These are phyloP conservation scores for Trachymyrmex cornetzi DNA, from an alignment of 1,140 invertebrate species.

Conservation along the genomic window DNA sequence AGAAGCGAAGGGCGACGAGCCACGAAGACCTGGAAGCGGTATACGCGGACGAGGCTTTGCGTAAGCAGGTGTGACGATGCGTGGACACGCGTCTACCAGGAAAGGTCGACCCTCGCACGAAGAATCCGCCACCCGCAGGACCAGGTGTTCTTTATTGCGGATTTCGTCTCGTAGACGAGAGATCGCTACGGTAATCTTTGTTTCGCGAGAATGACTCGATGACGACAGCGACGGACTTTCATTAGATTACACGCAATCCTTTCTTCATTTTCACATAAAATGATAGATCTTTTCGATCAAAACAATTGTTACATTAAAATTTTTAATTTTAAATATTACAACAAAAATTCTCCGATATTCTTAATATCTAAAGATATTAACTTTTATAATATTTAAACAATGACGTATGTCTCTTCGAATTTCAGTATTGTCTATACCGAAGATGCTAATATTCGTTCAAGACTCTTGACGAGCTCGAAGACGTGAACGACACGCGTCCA, in stretches of 20 bases:
- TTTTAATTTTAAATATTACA: background rate
- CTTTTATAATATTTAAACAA: background rate
- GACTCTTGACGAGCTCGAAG: constrained; percentile 17
- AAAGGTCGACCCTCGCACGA: constrained; percentile 76
- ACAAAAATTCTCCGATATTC: background rate
- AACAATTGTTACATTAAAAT: background rate
- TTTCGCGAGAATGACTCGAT: constrained; percentile 62
- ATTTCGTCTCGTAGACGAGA: constrained; percentile 70
- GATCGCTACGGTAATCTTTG: constrained; percentile 46
- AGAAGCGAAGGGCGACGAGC: constrained; percentile 36
- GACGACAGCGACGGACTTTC: background rate
- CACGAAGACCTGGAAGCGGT: constrained; percentile 70
- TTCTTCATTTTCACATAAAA: constrained; percentile 27
- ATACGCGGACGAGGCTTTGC: constrained; percentile 79
- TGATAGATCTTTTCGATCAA: background rate
- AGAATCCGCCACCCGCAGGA: constrained; percentile 66
- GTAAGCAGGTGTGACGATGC: constrained; percentile 87
- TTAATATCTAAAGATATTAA: background rate
- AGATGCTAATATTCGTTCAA: background rate
- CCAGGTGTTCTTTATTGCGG: constrained; percentile 84
- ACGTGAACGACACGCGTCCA: constrained; percentile 34
- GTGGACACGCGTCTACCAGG: constrained; percentile 85
- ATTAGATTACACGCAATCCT: background rate
- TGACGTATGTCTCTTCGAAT: background rate
- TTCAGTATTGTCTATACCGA: background rate